phyloP scores from a whole-genome alignment of 2,113 vertebrate genomes.

The Datnioides undecimradiatus region DNA sequence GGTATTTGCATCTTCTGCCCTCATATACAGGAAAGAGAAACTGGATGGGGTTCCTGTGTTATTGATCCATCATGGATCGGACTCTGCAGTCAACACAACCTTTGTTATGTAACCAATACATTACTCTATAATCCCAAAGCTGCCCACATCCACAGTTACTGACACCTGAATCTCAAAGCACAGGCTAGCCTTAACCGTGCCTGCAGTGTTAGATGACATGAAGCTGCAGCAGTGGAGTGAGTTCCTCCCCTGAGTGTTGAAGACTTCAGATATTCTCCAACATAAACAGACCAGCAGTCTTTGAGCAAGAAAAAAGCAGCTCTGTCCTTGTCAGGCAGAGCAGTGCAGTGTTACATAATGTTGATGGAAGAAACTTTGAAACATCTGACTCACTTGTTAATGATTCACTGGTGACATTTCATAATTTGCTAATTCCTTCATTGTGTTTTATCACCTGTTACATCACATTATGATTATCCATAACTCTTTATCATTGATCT shows the following conservation, averaged over 20 bases:
- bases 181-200: constrained; percentile 1
- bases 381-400: constrained; percentile 23
- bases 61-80: constrained; percentile 48
- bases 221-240: constrained; percentile 34
- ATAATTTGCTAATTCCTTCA: background rate
- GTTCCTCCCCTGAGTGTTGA: constrained; percentile 30
- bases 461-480: background rate
- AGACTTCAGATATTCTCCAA: constrained; percentile 26
- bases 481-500: background rate
- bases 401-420: constrained; percentile 1
- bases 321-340: constrained; percentile 25
- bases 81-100: constrained; percentile 30
- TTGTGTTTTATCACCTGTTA: constrained; percentile 12
- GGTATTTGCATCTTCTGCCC: constrained; percentile 27
- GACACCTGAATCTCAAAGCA: constrained; percentile 46
- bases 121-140: constrained; percentile 47
- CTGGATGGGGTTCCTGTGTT: constrained; percentile 15
- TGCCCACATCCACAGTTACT: constrained; percentile 37
- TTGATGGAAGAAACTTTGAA: background rate
- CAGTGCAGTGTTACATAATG: constrained; percentile 17
- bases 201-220: constrained; percentile 55
- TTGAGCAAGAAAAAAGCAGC: constrained; percentile 13
- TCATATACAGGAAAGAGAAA: constrained; percentile 14
- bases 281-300: constrained; percentile 21
- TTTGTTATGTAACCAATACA: constrained; percentile 44